phyloP scores from a whole-genome alignment of 2,797 vertebrate genomes.

The Taenioides sp. region DNA sequence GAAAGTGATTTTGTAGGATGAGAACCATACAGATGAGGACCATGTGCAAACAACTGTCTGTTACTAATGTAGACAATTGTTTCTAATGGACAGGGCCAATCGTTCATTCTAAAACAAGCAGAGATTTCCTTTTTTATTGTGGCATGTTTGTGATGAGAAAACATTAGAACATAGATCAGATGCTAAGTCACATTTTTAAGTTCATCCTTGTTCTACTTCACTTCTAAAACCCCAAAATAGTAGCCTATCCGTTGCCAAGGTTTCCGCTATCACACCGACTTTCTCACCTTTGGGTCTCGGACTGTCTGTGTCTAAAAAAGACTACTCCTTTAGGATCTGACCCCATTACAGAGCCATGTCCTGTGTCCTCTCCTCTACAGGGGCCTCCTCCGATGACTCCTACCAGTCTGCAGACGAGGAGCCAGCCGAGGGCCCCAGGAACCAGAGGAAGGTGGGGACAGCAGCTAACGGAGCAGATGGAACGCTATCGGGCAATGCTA shows the following conservation, averaged over 20 bases:
- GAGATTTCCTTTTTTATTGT: too few relatives aligned
- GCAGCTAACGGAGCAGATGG: conserved; percentile 73
- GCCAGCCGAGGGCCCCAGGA: conserved; percentile 61
- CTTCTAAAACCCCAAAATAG: neutral
- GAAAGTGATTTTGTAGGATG: too few relatives aligned
- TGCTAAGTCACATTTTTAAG: neutral
- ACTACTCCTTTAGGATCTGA: conserved; percentile 5
- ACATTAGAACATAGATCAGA: too few relatives aligned
- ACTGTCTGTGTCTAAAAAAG: too few relatives aligned
- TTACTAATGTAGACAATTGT: too few relatives aligned
- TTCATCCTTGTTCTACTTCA: neutral
- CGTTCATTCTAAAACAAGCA: too few relatives aligned
- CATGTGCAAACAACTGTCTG: too few relatives aligned
- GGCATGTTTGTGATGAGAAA: too few relatives aligned
- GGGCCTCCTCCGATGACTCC: conserved; percentile 84
- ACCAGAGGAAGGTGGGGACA: neutral
- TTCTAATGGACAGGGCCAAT: too few relatives aligned
- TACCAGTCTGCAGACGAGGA: conserved; percentile 86
- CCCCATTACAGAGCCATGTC: conserved; percentile 16
- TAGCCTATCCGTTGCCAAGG: neutral
- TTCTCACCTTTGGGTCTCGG: neutral
- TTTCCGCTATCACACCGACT: neutral
- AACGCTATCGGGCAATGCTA: conserved; percentile 81
- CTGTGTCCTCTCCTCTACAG: conserved; percentile 29
- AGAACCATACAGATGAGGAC: too few relatives aligned